Evolutionary conservation across 2,113 vertebrate species (phyloP), one percentile per base, ranked within the genome.

Genomic region (Machaerirhynchus nigripectus): DNA sequence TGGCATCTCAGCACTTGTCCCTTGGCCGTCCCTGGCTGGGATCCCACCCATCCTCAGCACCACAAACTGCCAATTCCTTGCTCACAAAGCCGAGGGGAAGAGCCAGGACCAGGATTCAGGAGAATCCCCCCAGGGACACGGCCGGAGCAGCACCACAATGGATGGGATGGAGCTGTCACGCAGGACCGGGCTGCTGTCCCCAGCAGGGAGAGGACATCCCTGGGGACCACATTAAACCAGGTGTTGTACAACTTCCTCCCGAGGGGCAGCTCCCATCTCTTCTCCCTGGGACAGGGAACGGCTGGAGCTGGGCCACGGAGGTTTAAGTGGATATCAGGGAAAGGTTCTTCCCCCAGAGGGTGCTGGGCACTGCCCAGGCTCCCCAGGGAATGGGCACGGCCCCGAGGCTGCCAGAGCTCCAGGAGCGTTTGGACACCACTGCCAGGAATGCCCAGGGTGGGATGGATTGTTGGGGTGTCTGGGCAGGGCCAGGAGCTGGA

Each of bases 291-390:
- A 23, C 26, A 55, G 68, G 63, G 50, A 56, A 37, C 0, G 3
- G 35, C 50, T 73, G 86, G 35, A 73, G 76, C 26, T 63, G 26
- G 1, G 75, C 0, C 1, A 6, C 30, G 40, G 10, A 35, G 40
- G 40, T 1, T 49, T 0, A 13, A 49, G 42, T 21, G 65, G 7
- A 31, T 2, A 0, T 9, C 7, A 56, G 49, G 59, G 17, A 11
- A 71, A 88, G 33, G 37, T 8, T 33, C 73, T 60, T 52, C 47
- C 39, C 46, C 33, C 84, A 70, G 39, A 70, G 84, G 61, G 8
- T 69, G 39, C 39, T 55, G 84, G 70, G 67, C 75, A 56, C 75
- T 79, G 85, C 65, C 22, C 74, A 78, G 84, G 73, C 73, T 87
- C 33, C 55, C 84, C 84, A 87, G 75, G 64, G 64, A 78, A 70